phyloP scores from a whole-genome alignment of 1,140 invertebrate species.

The Aphaenogaster floridana region DNA sequence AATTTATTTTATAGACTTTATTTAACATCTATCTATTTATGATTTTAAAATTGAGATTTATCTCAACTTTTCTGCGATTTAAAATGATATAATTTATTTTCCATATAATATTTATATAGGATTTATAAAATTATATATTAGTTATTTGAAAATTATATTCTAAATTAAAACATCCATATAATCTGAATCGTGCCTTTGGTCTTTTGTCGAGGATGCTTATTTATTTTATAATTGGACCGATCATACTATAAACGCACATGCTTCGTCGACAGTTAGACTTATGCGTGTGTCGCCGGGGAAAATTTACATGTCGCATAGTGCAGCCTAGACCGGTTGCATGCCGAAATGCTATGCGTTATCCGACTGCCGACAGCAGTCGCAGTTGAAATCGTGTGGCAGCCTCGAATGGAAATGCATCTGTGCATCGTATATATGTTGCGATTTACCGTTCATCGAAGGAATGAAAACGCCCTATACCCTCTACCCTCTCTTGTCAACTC shows the following conservation, averaged over 20 bases:
- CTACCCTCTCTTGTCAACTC: neutral
- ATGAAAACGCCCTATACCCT: slow-evolving; percentile 28
- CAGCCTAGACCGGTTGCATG: slow-evolving; percentile 65
- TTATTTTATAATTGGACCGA: slow-evolving; percentile 36
- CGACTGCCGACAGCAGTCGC: slow-evolving; percentile 61
- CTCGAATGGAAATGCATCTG: slow-evolving; percentile 69
- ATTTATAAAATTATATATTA: slow-evolving; percentile 1
- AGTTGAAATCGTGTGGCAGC: slow-evolving; percentile 63
- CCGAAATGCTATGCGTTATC: slow-evolving; percentile 69
- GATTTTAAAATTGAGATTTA: neutral
- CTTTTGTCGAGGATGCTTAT: neutral
- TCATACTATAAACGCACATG: slow-evolving; percentile 66
- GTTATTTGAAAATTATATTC: neutral
- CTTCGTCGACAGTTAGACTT: slow-evolving; percentile 71
- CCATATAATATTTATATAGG: neutral
- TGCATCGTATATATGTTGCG: slow-evolving; percentile 42
- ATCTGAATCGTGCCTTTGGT: neutral
- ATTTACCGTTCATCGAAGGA: slow-evolving; percentile 73
- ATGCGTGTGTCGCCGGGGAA: slow-evolving; percentile 65
- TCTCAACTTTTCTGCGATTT: neutral
- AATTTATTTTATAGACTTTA: neutral
- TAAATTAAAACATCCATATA: neutral
- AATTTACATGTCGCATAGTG: slow-evolving; percentile 74
- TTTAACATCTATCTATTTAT: neutral
- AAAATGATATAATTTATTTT: neutral